Evolutionary conservation across 2,797 vertebrate species (phyloP).

Genomic region (Acropternis orthonyx): DNA sequence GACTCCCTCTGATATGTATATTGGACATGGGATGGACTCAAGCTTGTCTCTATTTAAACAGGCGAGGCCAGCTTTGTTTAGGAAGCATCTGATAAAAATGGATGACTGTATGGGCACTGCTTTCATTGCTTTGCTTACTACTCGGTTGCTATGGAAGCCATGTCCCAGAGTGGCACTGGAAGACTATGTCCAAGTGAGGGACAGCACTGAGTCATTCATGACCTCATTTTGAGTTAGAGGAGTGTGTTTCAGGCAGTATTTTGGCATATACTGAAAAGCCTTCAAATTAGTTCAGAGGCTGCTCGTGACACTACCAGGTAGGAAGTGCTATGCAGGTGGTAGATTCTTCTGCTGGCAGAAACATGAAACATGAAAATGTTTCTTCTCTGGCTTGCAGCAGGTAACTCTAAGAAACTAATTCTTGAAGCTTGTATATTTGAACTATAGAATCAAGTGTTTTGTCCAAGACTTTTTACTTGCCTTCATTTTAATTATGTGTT

Average conservation of each 20-base stretch:
- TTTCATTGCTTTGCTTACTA: neutral
- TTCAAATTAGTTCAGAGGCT: neutral
- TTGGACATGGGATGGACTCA: neutral
- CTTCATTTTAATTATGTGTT: neutral
- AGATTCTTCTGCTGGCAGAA: neutral
- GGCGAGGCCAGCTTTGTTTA: neutral
- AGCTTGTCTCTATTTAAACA: neutral
- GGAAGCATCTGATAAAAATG: neutral
- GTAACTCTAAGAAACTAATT: neutral
- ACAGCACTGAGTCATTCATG: neutral
- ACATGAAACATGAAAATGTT: neutral
- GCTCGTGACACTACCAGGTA: rapidly evolving
- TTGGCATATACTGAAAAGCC: neutral
- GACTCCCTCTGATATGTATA: neutral
- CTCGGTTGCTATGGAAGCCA: neutral
- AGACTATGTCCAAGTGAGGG: neutral
- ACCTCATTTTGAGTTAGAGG: neutral
- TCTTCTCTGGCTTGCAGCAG: neutral
- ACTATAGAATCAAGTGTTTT: neutral
- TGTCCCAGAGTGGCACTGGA: neutral
- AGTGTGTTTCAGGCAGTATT: neutral
- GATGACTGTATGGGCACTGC: neutral
- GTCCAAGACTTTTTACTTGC: neutral
- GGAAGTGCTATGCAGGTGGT: neutral
- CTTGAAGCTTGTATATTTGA: neutral